Evolutionary conservation across 2,113 vertebrate species (phyloP), one percentile per base, ranked within the genome.

Genomic region (Malaclemys terrapin): DNA sequence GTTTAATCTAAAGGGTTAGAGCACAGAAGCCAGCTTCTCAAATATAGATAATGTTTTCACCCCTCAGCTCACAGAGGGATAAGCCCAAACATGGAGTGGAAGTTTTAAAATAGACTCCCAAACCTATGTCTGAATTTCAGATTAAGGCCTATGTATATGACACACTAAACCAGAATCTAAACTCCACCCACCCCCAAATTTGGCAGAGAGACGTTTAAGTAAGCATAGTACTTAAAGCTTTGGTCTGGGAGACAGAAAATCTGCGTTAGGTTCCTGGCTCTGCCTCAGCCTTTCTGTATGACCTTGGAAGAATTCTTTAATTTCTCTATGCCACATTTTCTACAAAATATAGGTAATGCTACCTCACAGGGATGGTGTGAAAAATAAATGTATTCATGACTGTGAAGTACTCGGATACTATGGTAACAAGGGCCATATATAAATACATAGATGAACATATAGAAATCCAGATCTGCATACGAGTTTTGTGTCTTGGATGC

Each of bases 21-120:
- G 87, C 94, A 84, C 86, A 49, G 75, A 95, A 96, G 89, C 10
- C 45, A 81, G 50, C 50, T 82, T 87, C 62, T 96, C 54, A 84
- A 79, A 96, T 81, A 53, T 85, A 86, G 42, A 45, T 45, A 45
- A 45, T 45, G 42, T 45, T 45, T 45, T 45, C 45, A 45, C 45
- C 45, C 45, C 45, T 45, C 45, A 45, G 45, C 45, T 45, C 45
- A 45, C 45, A 45, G 45, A 87, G 49, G 85, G 82, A 76, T 87
- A 93, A 96, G 54, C 76, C 84, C 94, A 88, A 35, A 49, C 10
- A 49, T 62, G 45, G 62, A 56, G 69, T 9, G n/a, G 20, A n/a
- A 82, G 10, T 84, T 96, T 94, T 78, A 82, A 84, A 87, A 90
- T 25, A 78, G 5, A 13, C 3, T 25, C 45, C 13, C 25, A 45